Evolutionary conservation across 2,888 invertebrate genomes (phyloP), one percentile per base, ranked within the genome.

Genomic region (Cyclophora albipunctata): DNA sequence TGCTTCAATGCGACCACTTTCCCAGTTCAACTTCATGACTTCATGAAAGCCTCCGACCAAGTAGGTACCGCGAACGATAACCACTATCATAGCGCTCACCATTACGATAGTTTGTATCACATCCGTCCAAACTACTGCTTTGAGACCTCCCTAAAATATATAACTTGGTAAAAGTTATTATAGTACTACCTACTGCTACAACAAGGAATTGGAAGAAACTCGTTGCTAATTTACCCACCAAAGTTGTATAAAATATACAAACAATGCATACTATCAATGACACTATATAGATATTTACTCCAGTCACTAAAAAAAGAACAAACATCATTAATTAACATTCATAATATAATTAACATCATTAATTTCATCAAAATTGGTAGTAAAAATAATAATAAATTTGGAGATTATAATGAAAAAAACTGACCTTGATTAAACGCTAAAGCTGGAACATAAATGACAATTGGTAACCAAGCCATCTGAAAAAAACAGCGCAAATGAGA

Each of bases 211-310:
- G 4, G 7, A 6, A n/a, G 4, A 3, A 42, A 42, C 7, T 42
- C 7, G 7, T 41, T 3, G 20, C 20, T 42, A 42, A 42, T 7
- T 42, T n/a, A 59, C 91, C 87, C 81, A 94, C 94, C 79, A 94
- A 89, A 53, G 93, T 92, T 0, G 95, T 95, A 68, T 95, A 95
- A 73, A 95, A 93, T 67, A 94, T 95, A 71, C 95, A 95, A 34
- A 95, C 93, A 7, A 92, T 70, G 57, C 94, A 94, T 3, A 94
- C 93, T 20, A 94, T 85, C 1, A 94, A 91, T 2, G 94, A 93
- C 0, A 94, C 90, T 34, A 93, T 88, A 69, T 94, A 95, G 44
- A 94, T 91, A 63, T 93, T 93, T 0, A 94, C 90, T 6, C 95
- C 95, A 3, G 95, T 94, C 3, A 95, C 95, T 92, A 78, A 51